phyloP scores from a whole-genome alignment of 2,888 invertebrate genomes.

The Steinernema hermaphroditum region DNA sequence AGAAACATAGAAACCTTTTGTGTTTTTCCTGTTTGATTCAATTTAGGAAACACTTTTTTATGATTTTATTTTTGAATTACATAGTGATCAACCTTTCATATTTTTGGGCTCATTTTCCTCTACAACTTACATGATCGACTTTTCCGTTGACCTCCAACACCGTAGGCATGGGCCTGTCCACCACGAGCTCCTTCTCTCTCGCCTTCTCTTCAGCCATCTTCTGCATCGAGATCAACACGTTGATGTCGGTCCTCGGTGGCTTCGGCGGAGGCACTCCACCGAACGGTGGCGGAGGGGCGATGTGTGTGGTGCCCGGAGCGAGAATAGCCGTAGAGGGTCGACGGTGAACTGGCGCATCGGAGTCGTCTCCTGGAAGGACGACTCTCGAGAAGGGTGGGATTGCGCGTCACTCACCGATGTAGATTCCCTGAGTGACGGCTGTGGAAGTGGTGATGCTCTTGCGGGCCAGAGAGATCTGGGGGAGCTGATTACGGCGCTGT shows the following conservation, averaged over 20 bases:
- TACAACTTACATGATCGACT: constrained; percentile 8
- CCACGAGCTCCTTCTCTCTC: not conserved
- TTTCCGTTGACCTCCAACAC: not conserved
- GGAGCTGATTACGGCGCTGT: constrained; percentile 71
- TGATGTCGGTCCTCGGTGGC: constrained; percentile 58
- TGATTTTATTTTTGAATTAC: too few relatives aligned
- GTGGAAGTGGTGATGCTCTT: constrained; percentile 38
- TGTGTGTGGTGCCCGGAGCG: not conserved
- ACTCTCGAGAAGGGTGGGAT: not conserved
- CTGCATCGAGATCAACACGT: constrained; percentile 43
- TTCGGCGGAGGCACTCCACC: constrained; percentile 58
- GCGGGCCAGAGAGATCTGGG: constrained; percentile 50
- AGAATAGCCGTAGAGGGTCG: not conserved
- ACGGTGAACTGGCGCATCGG: constrained; percentile 39
- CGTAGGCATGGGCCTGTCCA: not conserved
- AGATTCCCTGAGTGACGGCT: constrained; percentile 52
- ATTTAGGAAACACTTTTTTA: too few relatives aligned
- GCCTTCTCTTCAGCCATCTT: constrained; percentile 15
- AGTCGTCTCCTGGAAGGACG: constrained; percentile 33
- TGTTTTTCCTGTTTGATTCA: not conserved
- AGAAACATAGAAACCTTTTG: not conserved
- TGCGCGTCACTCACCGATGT: constrained; percentile 45
- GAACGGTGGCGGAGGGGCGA: not conserved
- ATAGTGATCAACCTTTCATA: too few relatives aligned
- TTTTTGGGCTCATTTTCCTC: too few relatives aligned